Evolutionary conservation across 2,888 invertebrate genomes (phyloP), one percentile per base, ranked within the genome.

Genomic region (Cryptocephalus moraei): DNA sequence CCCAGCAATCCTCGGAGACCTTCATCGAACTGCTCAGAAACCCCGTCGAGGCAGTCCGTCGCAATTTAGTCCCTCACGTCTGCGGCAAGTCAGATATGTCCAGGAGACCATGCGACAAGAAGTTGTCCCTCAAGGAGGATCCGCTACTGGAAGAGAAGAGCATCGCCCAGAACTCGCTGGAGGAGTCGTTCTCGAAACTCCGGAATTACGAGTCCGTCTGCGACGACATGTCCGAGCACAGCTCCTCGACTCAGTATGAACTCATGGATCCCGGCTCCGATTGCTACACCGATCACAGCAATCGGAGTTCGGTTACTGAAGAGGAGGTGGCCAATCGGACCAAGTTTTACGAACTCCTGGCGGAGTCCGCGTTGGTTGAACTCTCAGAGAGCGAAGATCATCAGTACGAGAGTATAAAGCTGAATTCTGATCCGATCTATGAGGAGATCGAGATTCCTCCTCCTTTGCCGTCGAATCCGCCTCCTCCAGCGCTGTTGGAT

Each of bases 361-460:
- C 83, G 31, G 84, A 84, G 62, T 79, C 82, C 49, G 80, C 82
- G 4, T 67, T 82, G 48, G 79, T 82, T 50, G 84, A 84, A 62
- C 80, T 84, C 44, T 80, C 82, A 60, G 80, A 77, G 50, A 73
- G 73, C 31, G 79, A 80, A 54, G 80, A 81, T 58, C 84, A 86
- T 67, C 82, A 82, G 62, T 86, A 85, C 58, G 86, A 86, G 65
- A 82, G 83, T 45, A 84, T 86, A 52, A 78, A 79, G 59, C 74
- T 75, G 46, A 84, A 84, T 70, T 75, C 74, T 46, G 85, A 86
- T 73, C 86, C 85, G 2, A 86, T 87, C 61, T 87, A 87, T 63
- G 86, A 86, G 70, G 84, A 84, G 68, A 84, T 84, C 54, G 84
- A 84, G 59, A 78, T 82, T 67, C 88, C 88, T 46, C 87, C 87